Percentiles rank a stretch among this genome's conserved stretches.
Conservation (phyloP, 2,797 vertebrate genomes). For the Gallirallus australis region DNA sequence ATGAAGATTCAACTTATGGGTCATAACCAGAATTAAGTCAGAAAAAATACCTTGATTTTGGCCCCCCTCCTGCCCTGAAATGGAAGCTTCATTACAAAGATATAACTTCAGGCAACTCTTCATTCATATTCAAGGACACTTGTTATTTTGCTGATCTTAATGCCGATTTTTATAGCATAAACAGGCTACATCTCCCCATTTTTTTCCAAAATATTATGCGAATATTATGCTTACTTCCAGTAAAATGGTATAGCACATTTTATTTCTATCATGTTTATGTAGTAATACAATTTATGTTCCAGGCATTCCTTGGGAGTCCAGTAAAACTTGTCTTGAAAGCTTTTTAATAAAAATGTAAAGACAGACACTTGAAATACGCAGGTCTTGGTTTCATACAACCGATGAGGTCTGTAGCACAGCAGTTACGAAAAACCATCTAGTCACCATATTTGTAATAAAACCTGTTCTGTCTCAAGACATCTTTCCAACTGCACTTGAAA, state of each 20-base stretch:
- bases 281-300: background rate
- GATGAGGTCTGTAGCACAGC: background rate
- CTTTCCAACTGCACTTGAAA: slow-evolving; percentile 11
- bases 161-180: background rate
- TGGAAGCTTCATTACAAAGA: background rate
- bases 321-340: background rate
- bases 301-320: background rate
- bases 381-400: background rate
- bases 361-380: background rate
- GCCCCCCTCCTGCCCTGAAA: background rate
- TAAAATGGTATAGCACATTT: background rate
- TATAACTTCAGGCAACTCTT: background rate
- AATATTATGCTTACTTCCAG: background rate
- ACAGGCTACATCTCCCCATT: background rate
- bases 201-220: background rate
- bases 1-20: background rate
- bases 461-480: background rate
- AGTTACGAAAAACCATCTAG: background rate
- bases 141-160: background rate
- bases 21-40: background rate
- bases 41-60: background rate
- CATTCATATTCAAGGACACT: background rate
- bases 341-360: background rate
- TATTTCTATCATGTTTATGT: background rate
- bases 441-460: background rate